Conservation (phyloP, 2,113 vertebrate genomes). For the Euleptes europaea region DNA sequence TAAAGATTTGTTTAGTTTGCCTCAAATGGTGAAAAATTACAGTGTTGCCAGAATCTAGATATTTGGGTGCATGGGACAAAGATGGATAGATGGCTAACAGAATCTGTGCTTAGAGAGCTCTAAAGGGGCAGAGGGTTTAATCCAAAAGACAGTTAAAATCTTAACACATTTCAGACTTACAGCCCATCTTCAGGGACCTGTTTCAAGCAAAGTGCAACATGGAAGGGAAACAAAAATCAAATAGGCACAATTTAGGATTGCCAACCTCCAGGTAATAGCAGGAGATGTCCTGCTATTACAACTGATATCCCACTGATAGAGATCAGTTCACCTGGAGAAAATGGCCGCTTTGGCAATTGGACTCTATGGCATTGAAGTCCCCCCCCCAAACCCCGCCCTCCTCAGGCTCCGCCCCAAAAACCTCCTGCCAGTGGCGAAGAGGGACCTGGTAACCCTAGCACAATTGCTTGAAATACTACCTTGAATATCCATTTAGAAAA, state of each 20-base stretch:
- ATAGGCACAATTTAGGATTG: too few relatives aligned
- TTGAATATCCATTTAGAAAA: neutral
- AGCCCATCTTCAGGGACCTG: neutral
- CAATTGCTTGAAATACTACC: neutral
- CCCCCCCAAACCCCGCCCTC: too few relatives aligned
- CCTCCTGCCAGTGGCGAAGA: too few relatives aligned
- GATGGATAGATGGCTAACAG: neutral
- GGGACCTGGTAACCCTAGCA: too few relatives aligned
- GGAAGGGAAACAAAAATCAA: neutral
- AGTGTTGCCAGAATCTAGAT: neutral
- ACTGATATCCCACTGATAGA: too few relatives aligned
- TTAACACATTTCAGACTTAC: neutral
- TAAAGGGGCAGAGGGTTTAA: neutral
- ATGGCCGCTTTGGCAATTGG: too few relatives aligned
- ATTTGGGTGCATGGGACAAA: neutral
- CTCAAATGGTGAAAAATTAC: neutral
- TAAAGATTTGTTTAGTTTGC: neutral
- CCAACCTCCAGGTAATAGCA: too few relatives aligned
- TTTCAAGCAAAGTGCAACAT: neutral
- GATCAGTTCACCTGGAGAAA: too few relatives aligned
- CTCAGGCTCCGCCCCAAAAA: too few relatives aligned
- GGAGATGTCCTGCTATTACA: too few relatives aligned
- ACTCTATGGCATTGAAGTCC: too few relatives aligned
- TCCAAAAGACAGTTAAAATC: neutral
- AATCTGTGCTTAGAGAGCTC: neutral